These are phyloP conservation scores for Carposina sasakii DNA, from an alignment of 1,140 invertebrate genomes.

Conservation along the genomic window DNA sequence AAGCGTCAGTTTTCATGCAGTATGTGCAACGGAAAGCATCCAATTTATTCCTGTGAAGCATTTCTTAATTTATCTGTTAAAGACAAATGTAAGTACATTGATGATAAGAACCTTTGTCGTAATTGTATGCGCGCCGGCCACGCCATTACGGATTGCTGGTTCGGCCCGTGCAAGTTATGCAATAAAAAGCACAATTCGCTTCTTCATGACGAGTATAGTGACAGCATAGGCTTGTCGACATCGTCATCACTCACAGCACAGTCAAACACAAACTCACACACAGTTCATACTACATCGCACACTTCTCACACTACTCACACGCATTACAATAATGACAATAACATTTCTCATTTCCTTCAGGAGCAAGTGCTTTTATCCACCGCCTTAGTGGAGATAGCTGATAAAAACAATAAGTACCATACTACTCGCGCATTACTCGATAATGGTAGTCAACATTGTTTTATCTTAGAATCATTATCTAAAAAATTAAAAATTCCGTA, in stretches of 20 bases:
- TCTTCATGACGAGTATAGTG: slow-evolving; percentile 16
- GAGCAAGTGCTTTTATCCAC: background rate
- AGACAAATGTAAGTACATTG: slow-evolving; percentile 11
- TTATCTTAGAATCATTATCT: background rate
- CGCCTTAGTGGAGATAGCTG: background rate
- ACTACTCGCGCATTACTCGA: background rate
- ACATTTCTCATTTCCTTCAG: background rate
- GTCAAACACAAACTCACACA: too few species aligned
- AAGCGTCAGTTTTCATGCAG: too few species aligned
- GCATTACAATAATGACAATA: background rate
- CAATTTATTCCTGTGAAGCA: slow-evolving; percentile 11
- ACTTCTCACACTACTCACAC: background rate
- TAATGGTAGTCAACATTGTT: background rate
- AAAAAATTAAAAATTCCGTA: slow-evolving; percentile 1
- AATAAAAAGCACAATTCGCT: slow-evolving; percentile 23
- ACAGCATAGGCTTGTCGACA: background rate
- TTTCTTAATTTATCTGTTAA: slow-evolving; percentile 6
- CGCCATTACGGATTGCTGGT: slow-evolving; percentile 11
- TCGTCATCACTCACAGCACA: too few species aligned
- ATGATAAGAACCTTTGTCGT: slow-evolving; percentile 13
- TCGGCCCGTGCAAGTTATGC: slow-evolving; percentile 19
- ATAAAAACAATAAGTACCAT: background rate
- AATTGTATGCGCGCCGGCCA: slow-evolving; percentile 23
- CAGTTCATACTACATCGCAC: background rate
- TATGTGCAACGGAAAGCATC: slow-evolving; percentile 8